phyloP scores from a whole-genome alignment of 2,888 invertebrate genomes.

The Lypha dubia region DNA sequence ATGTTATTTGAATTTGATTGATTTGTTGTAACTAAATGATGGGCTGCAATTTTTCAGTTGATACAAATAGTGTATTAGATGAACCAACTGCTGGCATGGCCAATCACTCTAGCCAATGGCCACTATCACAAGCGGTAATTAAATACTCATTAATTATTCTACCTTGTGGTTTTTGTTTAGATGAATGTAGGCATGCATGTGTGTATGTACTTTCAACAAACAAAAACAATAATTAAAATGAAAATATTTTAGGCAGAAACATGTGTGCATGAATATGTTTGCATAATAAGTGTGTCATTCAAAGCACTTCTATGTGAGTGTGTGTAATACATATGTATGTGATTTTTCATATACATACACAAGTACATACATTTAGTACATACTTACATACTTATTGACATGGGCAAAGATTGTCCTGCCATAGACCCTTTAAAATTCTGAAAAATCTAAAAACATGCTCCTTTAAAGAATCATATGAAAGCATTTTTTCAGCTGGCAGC shows the following conservation, averaged over 20 bases:
- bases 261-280: background rate
- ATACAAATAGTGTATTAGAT: conserved; percentile 75
- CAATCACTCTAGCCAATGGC: conserved; percentile 62
- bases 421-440: no score
- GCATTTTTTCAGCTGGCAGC: no score
- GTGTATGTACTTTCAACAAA: conserved; percentile 12
- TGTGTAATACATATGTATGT: no score
- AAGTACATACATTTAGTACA: no score
- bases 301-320: no score
- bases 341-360: no score
- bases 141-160: conserved; percentile 35
- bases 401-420: no score
- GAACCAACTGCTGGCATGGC: conserved; percentile 66
- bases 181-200: no score
- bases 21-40: conserved; percentile 72
- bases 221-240: conserved; percentile 27
- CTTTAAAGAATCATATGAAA: no score
- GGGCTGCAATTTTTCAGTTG: conserved; percentile 81
- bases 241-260: background rate
- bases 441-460: no score
- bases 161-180: background rate
- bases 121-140: conserved; percentile 67
- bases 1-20: conserved; percentile 26
- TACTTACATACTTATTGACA: no score
- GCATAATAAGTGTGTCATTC: no score